Base-by-base conservation (phyloP, 2,888 invertebrate species). In the Bhutanitis thaidina region DNA sequence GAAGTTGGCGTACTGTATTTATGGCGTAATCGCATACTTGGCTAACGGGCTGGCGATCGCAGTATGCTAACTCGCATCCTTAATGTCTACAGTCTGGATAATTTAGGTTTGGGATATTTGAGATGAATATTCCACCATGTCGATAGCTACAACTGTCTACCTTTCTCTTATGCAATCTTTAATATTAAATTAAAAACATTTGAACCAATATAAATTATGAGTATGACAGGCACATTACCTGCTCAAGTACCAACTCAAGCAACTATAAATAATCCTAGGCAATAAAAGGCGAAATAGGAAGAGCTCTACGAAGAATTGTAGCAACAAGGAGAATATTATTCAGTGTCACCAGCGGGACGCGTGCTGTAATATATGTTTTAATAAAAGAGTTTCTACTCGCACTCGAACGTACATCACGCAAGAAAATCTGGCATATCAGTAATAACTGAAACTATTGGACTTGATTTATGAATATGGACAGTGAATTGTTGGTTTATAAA, bases 381-480 rank as follows among this genome's bases (percentile, higher is more conserved):
- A 89, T 88, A 88, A 88, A 88, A 88, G 85, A 85, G 83, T 85
- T 85, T 80, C 84, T 83, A 83, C 80, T 83, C 80, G 74, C 80
- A 73, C 78, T 79, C 77, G 75, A 74, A 77, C 82, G 80, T 87
- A 83, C 73, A 82, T 86, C 84, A 84, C 77, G 60, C n/a, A 36
- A 30, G 13, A 35, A 35, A 35, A 41, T 36, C 34, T 16, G 7
- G 16, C n/a, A 38, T 35, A 14, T 25, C 15, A 27, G 25, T 43
- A 25, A 43, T 38, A 49, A 25, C 20, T 20, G 12, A 34, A 12
- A 38, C 14, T 14, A 20, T 8, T 30, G 12, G 12, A n/a, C 12
- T 29, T 37, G 15, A 37, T 44, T 14, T 37, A 44, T n/a, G 13
- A 29, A 8, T 27, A 27, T 8, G 8, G 27, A 27, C 8, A 7